Base-by-base conservation (phyloP, 2,888 invertebrate genomes). In the Spilarctia lutea region DNA sequence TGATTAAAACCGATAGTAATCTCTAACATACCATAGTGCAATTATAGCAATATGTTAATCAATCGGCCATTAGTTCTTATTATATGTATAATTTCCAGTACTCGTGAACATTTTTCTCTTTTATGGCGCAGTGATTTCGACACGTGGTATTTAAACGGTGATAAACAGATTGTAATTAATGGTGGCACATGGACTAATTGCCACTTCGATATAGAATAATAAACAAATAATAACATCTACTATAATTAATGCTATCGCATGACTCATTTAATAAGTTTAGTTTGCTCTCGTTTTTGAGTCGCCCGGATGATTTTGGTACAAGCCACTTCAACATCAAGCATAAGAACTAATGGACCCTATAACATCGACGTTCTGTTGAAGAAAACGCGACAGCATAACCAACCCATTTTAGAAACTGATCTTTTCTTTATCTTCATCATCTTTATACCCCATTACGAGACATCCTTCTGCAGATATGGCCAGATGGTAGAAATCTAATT, bases 61-160 rank as follows among this genome's bases (percentile, higher is more conserved):
- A 52, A 67, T n/a, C 68, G 13, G 73, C 74, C 71, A 75, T 70
- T 75, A 68, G 27, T 67, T 30, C 63, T 63, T 8, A 56, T 48
- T 68, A 63, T 13, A 42, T 39, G 33, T 66, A 60, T 68, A 60
- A 71, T 65, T 65, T 75, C 66, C 72, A 78, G 76, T 74, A 39
- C 72, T 72, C 45, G 11, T 39, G 67, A 65, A 72, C 52, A 77
- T 75, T 78, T 68, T 72, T 66, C 65, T 33, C 20, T 56, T 71
- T 68, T 42, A 75, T 72, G 74, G 72, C 68, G 65, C 66, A 60
- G 20, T 68, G 24, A 68, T 73, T 45, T 74, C 27, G 68, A 75
- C 79, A 81, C 84, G 84, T 83, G 82, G 20, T 73, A 13, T 60
- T 45, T 20, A 35, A 10, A 24, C 4, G n/a, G 39, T 42, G 16